A percentile compares a stretch with the other conserved stretches of the same genome.
Conservation (phyloP, 1,140 invertebrate genomes). For the Scaptomyza pallida region DNA sequence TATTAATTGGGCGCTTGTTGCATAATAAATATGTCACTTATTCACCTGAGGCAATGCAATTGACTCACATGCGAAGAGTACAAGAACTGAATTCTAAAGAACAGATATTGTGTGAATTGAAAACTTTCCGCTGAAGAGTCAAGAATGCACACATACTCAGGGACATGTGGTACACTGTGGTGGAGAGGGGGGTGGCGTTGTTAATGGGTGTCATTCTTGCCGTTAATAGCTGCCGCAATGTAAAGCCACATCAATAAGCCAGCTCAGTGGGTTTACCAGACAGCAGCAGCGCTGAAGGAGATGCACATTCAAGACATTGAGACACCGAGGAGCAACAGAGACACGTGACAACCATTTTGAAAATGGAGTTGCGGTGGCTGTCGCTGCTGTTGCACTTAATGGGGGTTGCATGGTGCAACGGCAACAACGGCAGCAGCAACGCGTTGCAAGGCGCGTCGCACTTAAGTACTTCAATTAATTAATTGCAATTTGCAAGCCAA, state of each 20-base stretch:
- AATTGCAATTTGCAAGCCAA: constrained; percentile 77
- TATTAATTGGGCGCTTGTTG: constrained; percentile 19
- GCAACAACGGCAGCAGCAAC: too few relatives aligned
- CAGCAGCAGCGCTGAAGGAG: not conserved
- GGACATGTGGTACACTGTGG: not conserved
- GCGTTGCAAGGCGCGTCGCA: constrained; percentile 35
- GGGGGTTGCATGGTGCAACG: constrained; percentile 41
- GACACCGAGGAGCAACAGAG: constrained; percentile 21
- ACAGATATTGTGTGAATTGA: not conserved
- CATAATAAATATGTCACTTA: constrained; percentile 36
- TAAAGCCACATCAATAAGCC: constrained; percentile 30
- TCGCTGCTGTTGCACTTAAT: constrained; percentile 52
- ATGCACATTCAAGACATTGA: constrained; percentile 30
- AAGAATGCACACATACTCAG: not conserved
- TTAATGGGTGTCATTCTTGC: not conserved
- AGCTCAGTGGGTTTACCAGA: constrained; percentile 14
- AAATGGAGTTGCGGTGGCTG: constrained; percentile 17
- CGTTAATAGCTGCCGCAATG: constrained; percentile 23
- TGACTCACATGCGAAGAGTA: too few relatives aligned
- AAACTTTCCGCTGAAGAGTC: not conserved
- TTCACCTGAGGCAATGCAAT: not conserved
- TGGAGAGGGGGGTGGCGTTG: too few relatives aligned
- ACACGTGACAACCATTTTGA: constrained; percentile 51
- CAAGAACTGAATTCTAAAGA: not conserved
- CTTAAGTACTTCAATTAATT: constrained; percentile 80